phyloP scores from a whole-genome alignment of 92 coral and sea anemone species.

The Palythoa grandis region DNA sequence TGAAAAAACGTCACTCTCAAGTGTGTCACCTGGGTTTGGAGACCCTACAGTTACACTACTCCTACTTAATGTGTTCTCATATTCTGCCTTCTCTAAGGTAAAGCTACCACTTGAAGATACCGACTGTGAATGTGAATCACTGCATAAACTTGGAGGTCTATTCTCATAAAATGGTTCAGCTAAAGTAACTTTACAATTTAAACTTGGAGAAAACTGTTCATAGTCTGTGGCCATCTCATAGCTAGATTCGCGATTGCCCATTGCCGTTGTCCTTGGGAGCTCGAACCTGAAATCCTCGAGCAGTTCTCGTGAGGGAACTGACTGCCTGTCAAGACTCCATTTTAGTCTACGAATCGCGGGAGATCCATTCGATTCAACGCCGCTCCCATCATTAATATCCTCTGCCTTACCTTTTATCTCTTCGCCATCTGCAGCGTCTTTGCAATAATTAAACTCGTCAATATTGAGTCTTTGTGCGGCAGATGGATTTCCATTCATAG shows the following conservation, averaged over 20 bases:
- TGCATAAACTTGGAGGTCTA: constrained; percentile 46
- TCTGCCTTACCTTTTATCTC: constrained; percentile 31
- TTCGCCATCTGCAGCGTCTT: constrained; percentile 35
- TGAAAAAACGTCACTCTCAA: constrained; percentile 43
- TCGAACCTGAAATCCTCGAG: constrained; percentile 40
- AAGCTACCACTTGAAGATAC: constrained; percentile 14
- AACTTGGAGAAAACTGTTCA: constrained; percentile 30
- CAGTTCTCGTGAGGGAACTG: constrained; percentile 23
- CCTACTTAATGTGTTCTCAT: constrained; percentile 54
- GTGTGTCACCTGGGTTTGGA: constrained; percentile 24
- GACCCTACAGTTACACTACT: neutral
- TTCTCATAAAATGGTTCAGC: constrained; percentile 57
- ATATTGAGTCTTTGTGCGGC: neutral
- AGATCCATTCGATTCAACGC: constrained; percentile 3
- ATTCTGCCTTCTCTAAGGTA: constrained; percentile 38
- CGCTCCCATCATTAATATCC: constrained; percentile 9
- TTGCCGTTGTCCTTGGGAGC: constrained; percentile 7
- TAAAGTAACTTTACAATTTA: constrained; percentile 30
- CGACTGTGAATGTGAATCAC: constrained; percentile 23
- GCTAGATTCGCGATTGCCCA: constrained; percentile 32
- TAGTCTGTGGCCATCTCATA: constrained; percentile 26
- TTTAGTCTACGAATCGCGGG: constrained; percentile 1
- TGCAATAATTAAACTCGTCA: constrained; percentile 34
- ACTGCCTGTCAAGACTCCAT: constrained; percentile 32
- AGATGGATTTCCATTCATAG: constrained; percentile 34